A percentile compares a stretch with the other conserved stretches of the same genome.
phyloP scores from a whole-genome alignment of 2,113 vertebrate species.

The Parus major region DNA sequence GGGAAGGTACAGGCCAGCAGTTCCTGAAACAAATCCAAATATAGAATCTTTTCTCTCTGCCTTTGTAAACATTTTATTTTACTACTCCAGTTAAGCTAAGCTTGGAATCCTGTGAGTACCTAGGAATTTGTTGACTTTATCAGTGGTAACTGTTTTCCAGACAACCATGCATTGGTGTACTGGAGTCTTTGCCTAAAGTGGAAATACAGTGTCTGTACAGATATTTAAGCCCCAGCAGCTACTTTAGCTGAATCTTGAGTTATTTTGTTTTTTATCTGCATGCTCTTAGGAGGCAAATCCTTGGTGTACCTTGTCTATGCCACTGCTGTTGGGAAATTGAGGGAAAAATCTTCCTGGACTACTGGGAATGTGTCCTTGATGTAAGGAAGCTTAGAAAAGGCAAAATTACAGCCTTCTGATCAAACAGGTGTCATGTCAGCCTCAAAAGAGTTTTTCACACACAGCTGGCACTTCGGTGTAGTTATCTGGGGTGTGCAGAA shows the following conservation, averaged over 20 bases:
- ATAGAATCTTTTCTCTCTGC: background rate
- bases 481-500: background rate
- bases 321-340: background rate
- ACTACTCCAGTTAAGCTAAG: background rate
- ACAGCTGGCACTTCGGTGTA: background rate
- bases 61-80: constrained; percentile 4
- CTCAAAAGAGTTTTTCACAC: background rate
- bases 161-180: background rate
- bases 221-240: background rate
- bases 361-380: background rate
- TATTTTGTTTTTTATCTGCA: background rate
- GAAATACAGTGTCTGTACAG: background rate
- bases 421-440: background rate
- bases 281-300: background rate
- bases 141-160: background rate
- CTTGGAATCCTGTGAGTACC: background rate
- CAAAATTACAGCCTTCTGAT: background rate
- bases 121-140: background rate
- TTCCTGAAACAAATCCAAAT: constrained; percentile 20
- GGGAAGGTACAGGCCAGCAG: background rate
- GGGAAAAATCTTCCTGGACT: background rate
- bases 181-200: constrained; percentile 22
- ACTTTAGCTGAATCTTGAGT: background rate
- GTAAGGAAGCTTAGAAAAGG: background rate
- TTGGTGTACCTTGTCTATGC: background rate